These are phyloP conservation scores for Eulemur albifrons DNA, from an alignment of 2,797 vertebrate species.

Conservation along the genomic window DNA sequence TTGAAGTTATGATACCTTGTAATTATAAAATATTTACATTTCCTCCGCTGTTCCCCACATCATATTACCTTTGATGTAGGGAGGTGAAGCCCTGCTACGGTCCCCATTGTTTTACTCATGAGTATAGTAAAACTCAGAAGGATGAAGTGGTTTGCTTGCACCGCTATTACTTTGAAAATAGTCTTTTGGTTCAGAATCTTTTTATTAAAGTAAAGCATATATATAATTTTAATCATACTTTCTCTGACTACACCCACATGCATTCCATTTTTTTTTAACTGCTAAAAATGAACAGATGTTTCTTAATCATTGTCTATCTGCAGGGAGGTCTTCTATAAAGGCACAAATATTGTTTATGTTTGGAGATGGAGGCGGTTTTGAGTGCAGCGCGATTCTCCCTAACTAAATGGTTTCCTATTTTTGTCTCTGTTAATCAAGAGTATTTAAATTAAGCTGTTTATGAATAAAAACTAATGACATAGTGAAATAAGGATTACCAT, in stretches of 20 bases:
- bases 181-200: neutral
- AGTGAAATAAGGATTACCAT: constrained; percentile 61
- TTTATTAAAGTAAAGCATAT: neutral
- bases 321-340: neutral
- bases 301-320: neutral
- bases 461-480: constrained; percentile 59
- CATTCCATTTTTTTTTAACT: neutral
- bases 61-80: neutral
- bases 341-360: neutral
- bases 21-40: neutral
- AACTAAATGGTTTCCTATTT: neutral
- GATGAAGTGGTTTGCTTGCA: neutral
- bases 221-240: neutral
- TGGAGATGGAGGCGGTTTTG: neutral
- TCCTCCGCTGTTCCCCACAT: neutral
- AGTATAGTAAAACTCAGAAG: neutral
- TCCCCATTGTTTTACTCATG: neutral
- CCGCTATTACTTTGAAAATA: neutral
- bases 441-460: constrained; percentile 75
- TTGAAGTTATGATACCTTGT: neutral
- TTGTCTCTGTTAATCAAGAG: constrained; percentile 69
- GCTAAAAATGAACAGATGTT: neutral
- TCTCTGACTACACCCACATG: neutral
- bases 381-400: neutral
- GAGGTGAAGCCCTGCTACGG: neutral